These are phyloP conservation scores for Nasonovia ribisnigri DNA, from an alignment of 2,888 invertebrate species.

Conservation along the genomic window DNA sequence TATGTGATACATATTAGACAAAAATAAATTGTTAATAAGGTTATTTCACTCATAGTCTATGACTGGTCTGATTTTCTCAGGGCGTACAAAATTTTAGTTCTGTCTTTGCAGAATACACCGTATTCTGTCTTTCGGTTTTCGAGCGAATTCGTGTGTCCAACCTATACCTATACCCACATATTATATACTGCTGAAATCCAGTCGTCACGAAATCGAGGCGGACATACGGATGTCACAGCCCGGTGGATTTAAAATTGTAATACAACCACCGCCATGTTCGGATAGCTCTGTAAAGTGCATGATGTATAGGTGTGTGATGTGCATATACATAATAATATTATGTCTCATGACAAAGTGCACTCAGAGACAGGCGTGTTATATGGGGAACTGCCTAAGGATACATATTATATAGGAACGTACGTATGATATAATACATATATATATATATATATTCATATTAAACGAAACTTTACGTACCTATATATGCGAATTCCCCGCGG, in stretches of 20 bases:
- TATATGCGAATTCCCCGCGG: conserved; percentile 25
- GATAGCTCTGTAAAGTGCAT: not conserved
- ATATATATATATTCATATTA: not conserved
- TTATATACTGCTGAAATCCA: not conserved
- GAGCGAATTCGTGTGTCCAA: too few relatives aligned
- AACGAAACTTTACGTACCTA: conserved; percentile 34
- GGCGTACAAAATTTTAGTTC: too few relatives aligned
- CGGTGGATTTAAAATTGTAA: not conserved
- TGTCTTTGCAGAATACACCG: not conserved
- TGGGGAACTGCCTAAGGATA: not conserved
- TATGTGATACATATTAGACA: too few relatives aligned
- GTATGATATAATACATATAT: not conserved
- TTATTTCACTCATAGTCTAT: too few relatives aligned
- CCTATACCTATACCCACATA: not conserved
- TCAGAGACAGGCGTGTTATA: not conserved
- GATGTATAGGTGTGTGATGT: too few relatives aligned
- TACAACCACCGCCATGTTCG: not conserved
- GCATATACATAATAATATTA: not conserved
- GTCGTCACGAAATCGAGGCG: not conserved
- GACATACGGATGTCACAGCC: not conserved
- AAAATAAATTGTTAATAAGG: too few relatives aligned
- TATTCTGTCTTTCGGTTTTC: not conserved
- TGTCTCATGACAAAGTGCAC: not conserved
- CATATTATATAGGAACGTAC: not conserved
- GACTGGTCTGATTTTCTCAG: too few relatives aligned